Percentiles rank a stretch among this genome's conserved stretches.
Evolutionary conservation across 2,888 invertebrate species (phyloP).

Genomic region (Limnephilus lunatus): DNA sequence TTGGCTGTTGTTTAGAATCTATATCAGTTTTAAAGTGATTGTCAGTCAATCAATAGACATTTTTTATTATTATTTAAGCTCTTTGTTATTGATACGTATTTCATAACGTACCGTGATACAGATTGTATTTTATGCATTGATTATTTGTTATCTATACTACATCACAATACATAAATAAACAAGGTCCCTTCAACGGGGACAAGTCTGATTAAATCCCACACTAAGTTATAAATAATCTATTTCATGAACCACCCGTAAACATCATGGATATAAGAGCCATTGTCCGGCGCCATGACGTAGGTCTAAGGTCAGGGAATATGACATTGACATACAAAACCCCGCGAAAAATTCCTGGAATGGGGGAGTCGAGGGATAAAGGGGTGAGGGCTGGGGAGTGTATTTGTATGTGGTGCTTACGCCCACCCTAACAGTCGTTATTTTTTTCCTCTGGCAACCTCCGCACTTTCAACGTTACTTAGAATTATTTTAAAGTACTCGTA

Average conservation of each 20-base stretch:
- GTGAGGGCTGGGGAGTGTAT: neutral
- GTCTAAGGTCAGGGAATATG: conserved; percentile 43
- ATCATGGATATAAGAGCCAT: neutral
- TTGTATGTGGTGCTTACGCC: neutral
- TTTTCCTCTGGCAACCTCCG: neutral
- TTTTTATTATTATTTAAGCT: too few species aligned
- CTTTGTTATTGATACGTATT: neutral
- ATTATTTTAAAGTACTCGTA: too few species aligned
- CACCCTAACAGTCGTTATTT: neutral
- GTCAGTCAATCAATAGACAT: neutral
- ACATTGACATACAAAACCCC: conserved; percentile 43
- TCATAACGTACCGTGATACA: neutral
- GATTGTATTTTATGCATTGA: neutral
- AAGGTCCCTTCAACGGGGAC: neutral
- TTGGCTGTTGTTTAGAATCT: neutral
- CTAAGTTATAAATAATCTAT: neutral
- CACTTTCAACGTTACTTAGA: neutral
- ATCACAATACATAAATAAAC: neutral
- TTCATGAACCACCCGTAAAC: neutral
- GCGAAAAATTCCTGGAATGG: conserved; percentile 41
- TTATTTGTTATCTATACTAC: neutral
- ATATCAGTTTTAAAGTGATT: neutral
- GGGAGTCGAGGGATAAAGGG: neutral
- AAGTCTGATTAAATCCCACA: neutral
- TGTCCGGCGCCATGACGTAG: neutral